These are phyloP conservation scores for Fulmarus glacialis DNA, from an alignment of 2,113 vertebrate genomes.

Conservation along the genomic window DNA sequence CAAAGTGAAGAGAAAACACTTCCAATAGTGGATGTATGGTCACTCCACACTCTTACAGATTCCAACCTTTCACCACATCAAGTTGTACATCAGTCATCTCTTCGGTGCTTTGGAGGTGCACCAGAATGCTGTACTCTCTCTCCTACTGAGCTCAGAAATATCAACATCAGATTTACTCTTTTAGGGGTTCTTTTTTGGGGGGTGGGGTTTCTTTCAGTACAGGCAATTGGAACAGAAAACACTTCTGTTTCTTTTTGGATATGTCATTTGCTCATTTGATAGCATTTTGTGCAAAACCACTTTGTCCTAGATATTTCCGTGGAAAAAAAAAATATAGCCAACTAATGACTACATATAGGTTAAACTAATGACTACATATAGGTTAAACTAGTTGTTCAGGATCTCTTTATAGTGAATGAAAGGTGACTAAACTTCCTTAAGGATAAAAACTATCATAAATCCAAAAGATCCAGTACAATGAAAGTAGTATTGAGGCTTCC, in stretches of 20 bases:
- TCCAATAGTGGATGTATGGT: background rate
- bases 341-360: background rate
- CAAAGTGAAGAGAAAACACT: background rate
- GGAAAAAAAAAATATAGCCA: background rate
- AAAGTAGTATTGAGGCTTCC: background rate
- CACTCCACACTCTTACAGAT: background rate
- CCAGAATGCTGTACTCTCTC: rapidly evolving
- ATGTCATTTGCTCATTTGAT: background rate
- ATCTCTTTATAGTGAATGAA: background rate
- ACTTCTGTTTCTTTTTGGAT: rapidly evolving
- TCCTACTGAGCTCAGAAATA: background rate
- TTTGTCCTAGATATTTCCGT: background rate
- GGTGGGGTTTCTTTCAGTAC: background rate
- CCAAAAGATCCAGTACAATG: background rate
- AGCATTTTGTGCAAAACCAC: background rate
- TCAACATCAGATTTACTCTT: background rate
- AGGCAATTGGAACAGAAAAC: background rate
- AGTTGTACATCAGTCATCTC: background rate
- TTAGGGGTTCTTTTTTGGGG: rapidly evolving
- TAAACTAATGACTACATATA: background rate
- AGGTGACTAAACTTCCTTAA: background rate
- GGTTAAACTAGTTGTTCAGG: background rate
- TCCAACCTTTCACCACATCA: background rate
- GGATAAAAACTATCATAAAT: background rate
- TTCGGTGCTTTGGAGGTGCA: background rate